Evolutionary conservation across 2,797 vertebrate species (phyloP).

Genomic region (Coregonus ussuriensis): DNA sequence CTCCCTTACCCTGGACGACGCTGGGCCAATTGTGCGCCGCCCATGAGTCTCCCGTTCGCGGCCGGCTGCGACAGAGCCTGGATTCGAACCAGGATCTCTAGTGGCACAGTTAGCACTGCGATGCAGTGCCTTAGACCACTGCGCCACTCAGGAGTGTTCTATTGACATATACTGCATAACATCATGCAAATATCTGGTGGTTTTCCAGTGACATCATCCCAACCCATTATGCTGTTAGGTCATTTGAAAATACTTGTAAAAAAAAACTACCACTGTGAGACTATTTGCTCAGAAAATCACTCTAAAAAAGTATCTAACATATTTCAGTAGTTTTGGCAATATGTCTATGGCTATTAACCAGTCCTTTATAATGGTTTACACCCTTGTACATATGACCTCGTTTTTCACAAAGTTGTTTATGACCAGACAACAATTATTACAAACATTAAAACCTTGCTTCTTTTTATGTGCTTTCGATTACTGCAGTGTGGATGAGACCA

Average conservation of each 20-base stretch:
- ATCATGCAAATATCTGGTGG: neutral
- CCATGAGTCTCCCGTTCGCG: too few relatives aligned
- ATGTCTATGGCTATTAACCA: neutral
- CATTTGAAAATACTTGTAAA: too few relatives aligned
- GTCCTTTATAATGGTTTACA: neutral
- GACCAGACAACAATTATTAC: neutral
- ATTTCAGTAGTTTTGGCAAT: too few relatives aligned
- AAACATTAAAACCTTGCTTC: neutral
- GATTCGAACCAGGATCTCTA: too few relatives aligned
- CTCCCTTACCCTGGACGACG: too few relatives aligned
- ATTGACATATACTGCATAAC: neutral
- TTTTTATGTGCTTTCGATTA: constrained; percentile 64
- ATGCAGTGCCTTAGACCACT: too few relatives aligned
- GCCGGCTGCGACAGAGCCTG: too few relatives aligned
- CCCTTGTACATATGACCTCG: neutral
- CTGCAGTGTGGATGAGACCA: constrained; percentile 43
- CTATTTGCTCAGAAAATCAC: neutral
- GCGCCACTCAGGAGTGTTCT: too few relatives aligned
- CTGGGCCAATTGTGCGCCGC: too few relatives aligned
- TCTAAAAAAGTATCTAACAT: too few relatives aligned
- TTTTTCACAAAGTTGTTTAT: neutral
- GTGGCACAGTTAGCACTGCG: too few relatives aligned
- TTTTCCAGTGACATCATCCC: neutral
- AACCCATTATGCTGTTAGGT: neutral
- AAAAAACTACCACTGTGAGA: neutral